Percentiles rank a stretch among this genome's conserved stretches.
Evolutionary conservation across 1,140 invertebrate species (phyloP).

Genomic region (Ctenoplectra terminalis): DNA sequence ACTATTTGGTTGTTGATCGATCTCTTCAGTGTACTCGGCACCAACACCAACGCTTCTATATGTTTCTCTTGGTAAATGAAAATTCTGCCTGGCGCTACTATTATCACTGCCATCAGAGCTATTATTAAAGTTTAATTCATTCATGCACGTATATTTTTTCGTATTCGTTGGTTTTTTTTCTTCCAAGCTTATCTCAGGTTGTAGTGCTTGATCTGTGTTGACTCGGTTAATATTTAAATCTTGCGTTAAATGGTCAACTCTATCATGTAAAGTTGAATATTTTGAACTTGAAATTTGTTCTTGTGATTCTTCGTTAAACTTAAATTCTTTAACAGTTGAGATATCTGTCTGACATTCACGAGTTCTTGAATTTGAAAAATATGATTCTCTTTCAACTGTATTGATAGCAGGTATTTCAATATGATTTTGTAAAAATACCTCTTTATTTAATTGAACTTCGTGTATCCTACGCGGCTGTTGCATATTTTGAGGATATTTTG

Average conservation of each 20-base stretch:
- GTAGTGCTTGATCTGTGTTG: constrained; percentile 58
- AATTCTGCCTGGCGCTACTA: constrained; percentile 71
- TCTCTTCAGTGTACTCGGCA: constrained; percentile 75
- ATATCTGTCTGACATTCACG: constrained; percentile 79
- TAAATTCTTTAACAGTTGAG: constrained; percentile 68
- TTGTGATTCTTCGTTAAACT: constrained; percentile 1
- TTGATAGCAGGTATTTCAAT: constrained; percentile 1
- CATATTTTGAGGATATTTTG: not conserved
- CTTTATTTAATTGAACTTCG: not conserved
- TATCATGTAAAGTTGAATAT: constrained; percentile 49
- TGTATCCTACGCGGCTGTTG: not conserved
- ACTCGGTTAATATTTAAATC: constrained; percentile 58
- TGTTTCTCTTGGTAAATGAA: constrained; percentile 74
- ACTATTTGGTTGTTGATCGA: constrained; percentile 49
- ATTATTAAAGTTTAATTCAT: constrained; percentile 60
- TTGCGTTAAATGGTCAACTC: constrained; percentile 61
- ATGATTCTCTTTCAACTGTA: constrained; percentile 2
- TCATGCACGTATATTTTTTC: constrained; percentile 21
- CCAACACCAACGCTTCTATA: constrained; percentile 80
- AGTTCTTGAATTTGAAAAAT: constrained; percentile 53
- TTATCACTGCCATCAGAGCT: constrained; percentile 72
- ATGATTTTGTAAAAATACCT: not conserved
- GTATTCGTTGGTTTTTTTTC: constrained; percentile 14
- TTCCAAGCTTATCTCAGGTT: constrained; percentile 59
- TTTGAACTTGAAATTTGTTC: constrained; percentile 35